Evolutionary conservation across 1,140 invertebrate genomes (phyloP).

Genomic region (Homalodisca vitripennis): DNA sequence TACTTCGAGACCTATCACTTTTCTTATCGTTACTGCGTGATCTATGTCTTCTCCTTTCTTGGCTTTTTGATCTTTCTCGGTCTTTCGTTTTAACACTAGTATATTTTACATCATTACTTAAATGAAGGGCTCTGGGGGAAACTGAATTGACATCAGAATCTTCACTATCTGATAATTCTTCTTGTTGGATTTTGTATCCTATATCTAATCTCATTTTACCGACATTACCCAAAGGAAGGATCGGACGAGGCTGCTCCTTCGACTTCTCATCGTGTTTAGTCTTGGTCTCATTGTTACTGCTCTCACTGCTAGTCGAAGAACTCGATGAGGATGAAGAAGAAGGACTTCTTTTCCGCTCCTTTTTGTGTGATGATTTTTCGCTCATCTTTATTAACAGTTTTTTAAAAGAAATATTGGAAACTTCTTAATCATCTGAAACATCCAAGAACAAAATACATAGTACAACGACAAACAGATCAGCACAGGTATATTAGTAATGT

Average conservation of each 20-base stretch:
- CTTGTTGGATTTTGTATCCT: constrained; percentile 18
- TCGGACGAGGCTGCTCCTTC: neutral
- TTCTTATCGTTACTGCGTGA: constrained; percentile 10
- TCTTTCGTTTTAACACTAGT: neutral
- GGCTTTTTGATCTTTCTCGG: neutral
- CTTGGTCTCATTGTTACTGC: neutral
- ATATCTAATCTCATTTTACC: constrained; percentile 15
- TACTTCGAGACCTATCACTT: constrained; percentile 8
- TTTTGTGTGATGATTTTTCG: neutral
- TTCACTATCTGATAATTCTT: constrained; percentile 8
- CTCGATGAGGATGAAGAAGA: constrained; percentile 12
- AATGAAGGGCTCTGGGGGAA: neutral
- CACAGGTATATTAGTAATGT: too few species aligned
- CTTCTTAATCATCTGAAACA: constrained; percentile 7
- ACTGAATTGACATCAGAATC: neutral
- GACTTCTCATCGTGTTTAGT: neutral
- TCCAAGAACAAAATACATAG: constrained; percentile 9
- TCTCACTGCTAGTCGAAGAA: neutral
- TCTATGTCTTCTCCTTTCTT: constrained; percentile 10
- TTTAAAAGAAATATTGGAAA: neutral
- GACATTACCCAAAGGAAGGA: neutral
- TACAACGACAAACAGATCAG: too few species aligned
- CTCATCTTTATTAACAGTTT: neutral
- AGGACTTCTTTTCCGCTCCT: neutral
- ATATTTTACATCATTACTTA: neutral